Base-by-base conservation (phyloP, 2,888 invertebrate genomes). In the Pristionchus exspectatus region DNA sequence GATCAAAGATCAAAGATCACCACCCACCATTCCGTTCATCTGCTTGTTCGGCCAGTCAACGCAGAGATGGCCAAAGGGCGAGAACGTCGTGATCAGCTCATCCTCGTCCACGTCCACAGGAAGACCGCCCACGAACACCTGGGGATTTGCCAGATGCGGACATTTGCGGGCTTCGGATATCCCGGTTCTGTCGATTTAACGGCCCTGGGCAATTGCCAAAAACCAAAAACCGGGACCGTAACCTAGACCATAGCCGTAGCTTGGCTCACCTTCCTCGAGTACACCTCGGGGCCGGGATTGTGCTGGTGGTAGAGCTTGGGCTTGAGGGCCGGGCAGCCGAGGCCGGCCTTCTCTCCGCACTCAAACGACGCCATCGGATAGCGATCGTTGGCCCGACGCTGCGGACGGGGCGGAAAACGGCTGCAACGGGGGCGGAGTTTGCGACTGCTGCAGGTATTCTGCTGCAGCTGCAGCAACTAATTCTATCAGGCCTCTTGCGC, bases 91-190 rank as follows among this genome's bases (percentile, higher is more conserved):
- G 91, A 98, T 98, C 92, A 99, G 99, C 96, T 99, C 98, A 96
- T 98, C 97, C 96, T 99, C 99, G 95, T 98, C 98, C 92, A 99
- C 98, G 95, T 99, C 99, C 0, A 98, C 98, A 38, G 99, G 99
- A 92, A 99, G 96, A 0, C 99, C 99, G 7, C 98, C 99, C 72
- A 99, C 98, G 95, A 99, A 99, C 14, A 90, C 90, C 87, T 90
- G 74, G 27, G 9, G 18, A 86, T n/a, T 38, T 24, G 44, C 7
- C 7, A 7, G 27, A 86, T 66, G 10, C 9, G 56, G 27, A 12
- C 9, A 33, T 44, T 30, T 81, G n/a, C 81, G 7, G 50, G 18
- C 16, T 56, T 21, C 4, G 4, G 56, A 56, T 12, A 21, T 21
- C 56, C 56, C 56, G 56, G 56, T 5, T 21, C 56, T 56, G 74